Percentiles rank a stretch among this genome's conserved stretches.
Conservation (phyloP, 2,888 invertebrate genomes). For the Megastigmus dorsalis region DNA sequence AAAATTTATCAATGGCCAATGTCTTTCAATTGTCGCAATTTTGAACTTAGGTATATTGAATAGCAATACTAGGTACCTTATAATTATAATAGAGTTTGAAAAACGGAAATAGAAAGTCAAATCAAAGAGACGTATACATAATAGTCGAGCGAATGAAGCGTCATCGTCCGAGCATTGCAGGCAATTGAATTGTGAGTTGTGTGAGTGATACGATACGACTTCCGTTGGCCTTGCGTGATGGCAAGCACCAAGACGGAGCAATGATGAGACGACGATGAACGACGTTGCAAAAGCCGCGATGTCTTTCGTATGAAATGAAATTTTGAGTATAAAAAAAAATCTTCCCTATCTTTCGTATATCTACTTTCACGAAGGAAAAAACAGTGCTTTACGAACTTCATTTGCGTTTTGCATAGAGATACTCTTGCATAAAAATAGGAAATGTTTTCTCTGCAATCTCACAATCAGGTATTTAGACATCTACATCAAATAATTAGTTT, state of each 20-base stretch:
- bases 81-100: too few relatives aligned
- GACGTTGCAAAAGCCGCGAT: conserved; percentile 25
- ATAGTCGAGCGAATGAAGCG: too few relatives aligned
- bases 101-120: too few relatives aligned
- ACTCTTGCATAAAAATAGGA: conserved; percentile 27
- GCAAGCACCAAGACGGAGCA: conserved; percentile 17
- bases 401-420: not conserved
- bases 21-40: too few relatives aligned
- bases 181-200: too few relatives aligned
- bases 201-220: conserved; percentile 12
- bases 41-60: too few relatives aligned
- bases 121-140: too few relatives aligned
- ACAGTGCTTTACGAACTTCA: not conserved
- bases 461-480: conserved; percentile 68
- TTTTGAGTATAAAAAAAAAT: conserved; percentile 11
- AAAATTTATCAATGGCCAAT: too few relatives aligned
- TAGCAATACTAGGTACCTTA: too few relatives aligned
- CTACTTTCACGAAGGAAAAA: not conserved
- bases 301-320: conserved; percentile 37
- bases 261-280: conserved; percentile 34
- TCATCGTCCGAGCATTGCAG: too few relatives aligned
- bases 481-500: too few relatives aligned
- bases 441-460: conserved; percentile 71
- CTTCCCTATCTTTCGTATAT: not conserved
- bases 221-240: conserved; percentile 33